Percentiles rank a stretch among this genome's conserved stretches.
Conservation (phyloP, 92 coral and sea anemone species). For the Chrysogorgia sp. region DNA sequence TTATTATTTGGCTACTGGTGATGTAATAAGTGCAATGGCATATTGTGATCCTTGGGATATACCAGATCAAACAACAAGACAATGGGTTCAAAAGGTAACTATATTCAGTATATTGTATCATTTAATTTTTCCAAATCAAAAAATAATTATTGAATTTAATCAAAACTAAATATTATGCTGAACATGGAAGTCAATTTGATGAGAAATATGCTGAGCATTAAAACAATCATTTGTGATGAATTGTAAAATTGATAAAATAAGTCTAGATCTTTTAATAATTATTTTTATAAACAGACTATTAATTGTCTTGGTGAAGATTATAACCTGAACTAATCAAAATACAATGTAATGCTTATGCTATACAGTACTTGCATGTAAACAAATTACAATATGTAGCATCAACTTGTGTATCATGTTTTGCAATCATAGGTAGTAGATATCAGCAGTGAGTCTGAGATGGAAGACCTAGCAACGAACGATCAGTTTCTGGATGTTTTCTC, state of each 20-base stretch:
- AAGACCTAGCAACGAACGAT: constrained; percentile 13
- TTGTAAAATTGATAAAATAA: too few species aligned
- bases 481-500: constrained; percentile 11
- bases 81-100: constrained; percentile 82
- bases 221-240: too few species aligned
- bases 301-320: too few species aligned
- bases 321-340: too few species aligned
- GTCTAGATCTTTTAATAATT: too few species aligned
- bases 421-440: background rate
- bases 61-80: constrained; percentile 11
- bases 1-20: constrained; percentile 35
- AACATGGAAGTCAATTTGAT: too few species aligned
- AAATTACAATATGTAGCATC: background rate
- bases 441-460: constrained; percentile 18
- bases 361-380: background rate
- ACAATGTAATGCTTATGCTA: too few species aligned
- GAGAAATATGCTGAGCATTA: too few species aligned
- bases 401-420: background rate
- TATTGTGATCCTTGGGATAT: constrained; percentile 40
- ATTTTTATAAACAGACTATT: too few species aligned
- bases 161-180: too few species aligned
- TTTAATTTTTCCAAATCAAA: too few species aligned
- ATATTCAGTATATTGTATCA: constrained; percentile 3
- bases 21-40: constrained; percentile 32
- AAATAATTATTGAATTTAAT: too few species aligned